These are phyloP conservation scores for Neoitamus cyanurus DNA, from an alignment of 2,888 invertebrate species.

Conservation along the genomic window DNA sequence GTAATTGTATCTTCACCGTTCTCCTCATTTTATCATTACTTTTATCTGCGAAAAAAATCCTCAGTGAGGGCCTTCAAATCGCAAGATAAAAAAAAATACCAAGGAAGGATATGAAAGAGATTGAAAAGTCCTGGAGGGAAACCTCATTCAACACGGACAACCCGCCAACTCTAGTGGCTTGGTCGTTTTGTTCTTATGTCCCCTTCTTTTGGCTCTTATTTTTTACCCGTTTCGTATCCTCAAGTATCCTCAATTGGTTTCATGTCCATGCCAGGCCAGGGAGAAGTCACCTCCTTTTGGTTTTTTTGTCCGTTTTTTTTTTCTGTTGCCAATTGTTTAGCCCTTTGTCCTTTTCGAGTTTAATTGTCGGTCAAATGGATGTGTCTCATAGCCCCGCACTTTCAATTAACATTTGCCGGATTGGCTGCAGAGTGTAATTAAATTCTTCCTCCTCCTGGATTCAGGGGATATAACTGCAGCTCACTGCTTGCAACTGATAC, in stretches of 20 bases:
- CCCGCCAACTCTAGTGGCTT: neutral
- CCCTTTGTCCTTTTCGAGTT: slow-evolving; percentile 25
- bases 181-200: neutral
- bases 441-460: neutral
- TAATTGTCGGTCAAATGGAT: slow-evolving; percentile 42
- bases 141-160: slow-evolving; percentile 26
- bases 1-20: slow-evolving; percentile 38
- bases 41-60: slow-evolving; percentile 1
- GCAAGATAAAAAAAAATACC: neutral
- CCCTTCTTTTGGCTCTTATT: neutral
- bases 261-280: neutral
- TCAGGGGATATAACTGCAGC: neutral
- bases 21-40: slow-evolving; percentile 35
- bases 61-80: neutral
- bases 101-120: slow-evolving; percentile 36
- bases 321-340: neutral
- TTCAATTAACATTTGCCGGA: slow-evolving; percentile 22
- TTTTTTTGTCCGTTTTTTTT: slow-evolving; percentile 6
- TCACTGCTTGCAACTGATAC: neutral
- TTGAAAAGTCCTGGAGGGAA: slow-evolving; percentile 29
- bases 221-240: neutral
- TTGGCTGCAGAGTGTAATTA: slow-evolving; percentile 32
- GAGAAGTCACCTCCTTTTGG: neutral
- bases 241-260: neutral
- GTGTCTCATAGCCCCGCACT: slow-evolving; percentile 12